Percentiles rank a stretch among this genome's conserved stretches.
Evolutionary conservation across 2,888 invertebrate species (phyloP).

Genomic region (Ctena decussata): DNA sequence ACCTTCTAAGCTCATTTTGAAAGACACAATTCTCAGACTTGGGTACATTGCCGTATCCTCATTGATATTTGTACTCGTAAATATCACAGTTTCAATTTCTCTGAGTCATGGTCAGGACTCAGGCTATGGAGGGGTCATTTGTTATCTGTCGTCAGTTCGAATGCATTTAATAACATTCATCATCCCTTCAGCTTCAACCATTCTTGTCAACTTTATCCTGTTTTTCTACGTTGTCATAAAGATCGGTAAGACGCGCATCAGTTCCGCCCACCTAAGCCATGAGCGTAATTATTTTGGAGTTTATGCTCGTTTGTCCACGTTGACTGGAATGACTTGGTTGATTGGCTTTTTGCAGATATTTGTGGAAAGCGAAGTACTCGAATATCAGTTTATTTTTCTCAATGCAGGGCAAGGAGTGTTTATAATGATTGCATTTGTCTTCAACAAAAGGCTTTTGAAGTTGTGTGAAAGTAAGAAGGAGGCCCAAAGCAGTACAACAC

Average conservation of each 20-base stretch:
- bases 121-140: constrained; percentile 44
- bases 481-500: too few species aligned
- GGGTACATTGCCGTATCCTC: constrained; percentile 14
- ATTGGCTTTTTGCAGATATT: constrained; percentile 45
- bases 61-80: constrained; percentile 19
- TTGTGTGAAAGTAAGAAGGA: neutral
- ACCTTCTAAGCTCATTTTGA: neutral
- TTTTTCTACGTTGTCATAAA: constrained; percentile 34
- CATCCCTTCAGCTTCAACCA: constrained; percentile 21
- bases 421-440: constrained; percentile 45
- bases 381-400: constrained; percentile 42
- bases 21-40: constrained; percentile 14
- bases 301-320: constrained; percentile 34
- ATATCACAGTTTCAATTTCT: constrained; percentile 13
- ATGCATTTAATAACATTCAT: constrained; percentile 39
- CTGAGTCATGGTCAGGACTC: neutral
- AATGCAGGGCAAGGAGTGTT: constrained; percentile 51
- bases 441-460: constrained; percentile 12
- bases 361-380: constrained; percentile 14
- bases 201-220: constrained; percentile 28
- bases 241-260: neutral
- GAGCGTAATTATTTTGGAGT: constrained; percentile 38
- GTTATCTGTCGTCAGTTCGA: constrained; percentile 30
- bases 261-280: constrained; percentile 27
- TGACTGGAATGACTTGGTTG: constrained; percentile 51